Evolutionary conservation across 2,888 invertebrate species (phyloP).

Genomic region (Notocelia uddmanniana): DNA sequence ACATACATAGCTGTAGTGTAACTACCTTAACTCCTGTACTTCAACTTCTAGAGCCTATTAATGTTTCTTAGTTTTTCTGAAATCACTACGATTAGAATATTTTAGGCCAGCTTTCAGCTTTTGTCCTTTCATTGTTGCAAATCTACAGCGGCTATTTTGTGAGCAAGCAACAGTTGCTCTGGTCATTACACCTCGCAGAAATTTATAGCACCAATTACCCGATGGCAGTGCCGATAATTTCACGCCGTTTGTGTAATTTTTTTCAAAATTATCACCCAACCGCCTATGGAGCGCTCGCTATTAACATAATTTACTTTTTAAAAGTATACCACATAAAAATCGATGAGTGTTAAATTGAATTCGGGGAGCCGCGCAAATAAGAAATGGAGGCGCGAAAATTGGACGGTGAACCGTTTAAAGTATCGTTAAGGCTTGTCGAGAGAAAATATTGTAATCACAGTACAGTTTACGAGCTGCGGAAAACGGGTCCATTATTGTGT

Average conservation of each 20-base stretch:
- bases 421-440: conserved; percentile 79
- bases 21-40: no score
- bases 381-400: conserved; percentile 82
- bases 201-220: conserved; percentile 72
- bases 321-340: conserved; percentile 72
- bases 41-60: no score
- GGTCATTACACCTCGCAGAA: conserved; percentile 47
- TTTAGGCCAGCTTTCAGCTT: neutral
- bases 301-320: conserved; percentile 77
- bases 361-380: conserved; percentile 80
- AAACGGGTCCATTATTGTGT: conserved; percentile 66
- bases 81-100: neutral
- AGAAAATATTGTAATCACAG: conserved; percentile 79
- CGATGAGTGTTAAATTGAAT: conserved; percentile 84
- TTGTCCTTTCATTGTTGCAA: neutral
- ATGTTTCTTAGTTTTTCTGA: neutral
- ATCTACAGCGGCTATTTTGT: conserved; percentile 9
- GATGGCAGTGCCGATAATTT: conserved; percentile 67
- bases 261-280: conserved; percentile 70
- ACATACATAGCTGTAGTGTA: no score
- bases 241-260: conserved; percentile 70
- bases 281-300: conserved; percentile 70
- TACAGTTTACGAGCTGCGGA: conserved; percentile 75
- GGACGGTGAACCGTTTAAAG: conserved; percentile 78
- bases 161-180: conserved; percentile 46